Base-by-base conservation (phyloP, 2,888 invertebrate genomes). In the Amphiduros pacificus region DNA sequence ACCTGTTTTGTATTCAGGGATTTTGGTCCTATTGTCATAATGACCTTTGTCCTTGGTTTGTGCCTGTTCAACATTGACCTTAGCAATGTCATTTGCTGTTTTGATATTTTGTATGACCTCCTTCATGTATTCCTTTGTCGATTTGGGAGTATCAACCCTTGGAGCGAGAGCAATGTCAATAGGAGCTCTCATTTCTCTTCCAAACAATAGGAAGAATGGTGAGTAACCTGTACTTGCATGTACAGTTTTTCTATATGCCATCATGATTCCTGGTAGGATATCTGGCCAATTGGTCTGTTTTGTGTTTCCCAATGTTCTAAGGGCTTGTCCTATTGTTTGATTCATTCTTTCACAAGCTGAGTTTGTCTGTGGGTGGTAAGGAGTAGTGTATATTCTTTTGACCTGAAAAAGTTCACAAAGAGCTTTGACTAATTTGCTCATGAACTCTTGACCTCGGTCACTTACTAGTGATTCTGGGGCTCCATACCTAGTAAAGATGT, bases 371-470 rank as follows among this genome's bases (percentile, higher is more conserved):
- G 63, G 63, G 27, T 63, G 60, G 27, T 63, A 61, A 14, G 56
- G 52, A 20, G 52, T 50, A 14, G 64, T 64, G 14, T 44, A 26
- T 17, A 56, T 29, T 48, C 57, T 36, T 14, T 32, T 57, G 5
- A 64, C 61, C 22, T 64, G 27, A 41, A 64, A 64, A 14, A 57
- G 22, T 48, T 56, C 61, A 64, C 64, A 61, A 17, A 61, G 49
- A 50, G 61, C 57, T 26, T 29, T 40, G 3, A 64, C 64, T 1
- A 64, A 17, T 52, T 54, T 17, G 3, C 61, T 53, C 48, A 58
- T 31, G 52, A 64, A 61, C 28, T 58, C 44, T 4, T 40, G 20
- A 2, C 62, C 64, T 54, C 58, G 29, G 44, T 64, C 64, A 2
- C 55, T 49, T 17, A 64, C 41, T 6, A 64, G 48, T 22, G 26